Evolutionary conservation across 2,797 vertebrate genomes (phyloP).

Genomic region (Takifugu rubripes): DNA sequence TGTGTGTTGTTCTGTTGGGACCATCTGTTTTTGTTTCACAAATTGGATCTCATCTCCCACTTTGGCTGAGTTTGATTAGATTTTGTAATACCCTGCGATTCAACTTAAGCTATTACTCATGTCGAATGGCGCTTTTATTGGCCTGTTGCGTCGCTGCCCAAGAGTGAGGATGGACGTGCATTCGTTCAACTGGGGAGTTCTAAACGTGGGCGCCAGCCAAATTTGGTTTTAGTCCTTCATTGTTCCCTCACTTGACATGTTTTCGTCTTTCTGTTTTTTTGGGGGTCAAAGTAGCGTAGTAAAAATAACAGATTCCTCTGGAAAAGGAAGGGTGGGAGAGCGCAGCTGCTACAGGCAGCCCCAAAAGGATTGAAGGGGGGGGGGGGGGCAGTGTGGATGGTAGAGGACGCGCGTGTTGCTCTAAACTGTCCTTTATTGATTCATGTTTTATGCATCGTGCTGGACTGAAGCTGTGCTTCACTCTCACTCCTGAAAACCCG

Average conservation of each 20-base stretch:
- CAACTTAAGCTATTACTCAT: conserved; percentile 26
- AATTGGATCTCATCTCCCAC: conserved; percentile 14
- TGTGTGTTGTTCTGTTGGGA: conserved; percentile 1
- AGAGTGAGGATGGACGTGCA: conserved; percentile 19
- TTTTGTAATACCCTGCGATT: conserved; percentile 32
- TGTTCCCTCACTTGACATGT: conserved; percentile 28
- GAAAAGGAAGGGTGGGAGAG: conserved; percentile 32
- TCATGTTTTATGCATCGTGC: too few relatives aligned
- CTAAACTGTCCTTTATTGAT: too few relatives aligned
- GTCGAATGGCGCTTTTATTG: conserved; percentile 29
- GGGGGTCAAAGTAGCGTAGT: conserved; percentile 13
- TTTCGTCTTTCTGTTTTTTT: not conserved
- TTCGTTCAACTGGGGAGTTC: conserved; percentile 15
- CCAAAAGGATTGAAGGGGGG: conserved; percentile 5
- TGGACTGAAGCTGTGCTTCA: too few relatives aligned
- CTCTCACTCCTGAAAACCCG: too few relatives aligned
- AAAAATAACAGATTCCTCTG: conserved; percentile 36
- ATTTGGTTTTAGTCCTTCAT: conserved; percentile 48
- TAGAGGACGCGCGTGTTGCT: too few relatives aligned
- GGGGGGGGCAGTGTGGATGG: too few relatives aligned
- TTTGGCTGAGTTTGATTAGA: conserved; percentile 10
- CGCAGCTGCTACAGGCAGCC: conserved; percentile 23
- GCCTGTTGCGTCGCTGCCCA: conserved; percentile 17
- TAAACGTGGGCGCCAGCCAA: conserved; percentile 13
- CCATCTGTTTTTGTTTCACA: conserved; percentile 31